These are phyloP conservation scores for Loxodonta africana DNA, from an alignment of 2,113 vertebrate species.

Conservation along the genomic window DNA sequence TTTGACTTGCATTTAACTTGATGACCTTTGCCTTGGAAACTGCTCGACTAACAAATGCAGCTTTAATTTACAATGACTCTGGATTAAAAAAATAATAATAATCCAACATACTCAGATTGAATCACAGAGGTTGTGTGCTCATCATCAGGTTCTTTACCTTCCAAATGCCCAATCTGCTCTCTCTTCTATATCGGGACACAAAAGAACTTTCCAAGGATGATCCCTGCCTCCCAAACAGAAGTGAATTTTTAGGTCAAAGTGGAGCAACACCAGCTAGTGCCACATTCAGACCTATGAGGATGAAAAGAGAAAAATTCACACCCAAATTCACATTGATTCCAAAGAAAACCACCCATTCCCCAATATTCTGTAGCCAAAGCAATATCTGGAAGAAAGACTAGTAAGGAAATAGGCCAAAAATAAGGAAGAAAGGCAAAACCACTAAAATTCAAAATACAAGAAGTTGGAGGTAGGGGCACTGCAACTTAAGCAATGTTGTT, in stretches of 20 bases:
- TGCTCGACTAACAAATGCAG: background rate
- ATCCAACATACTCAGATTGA: background rate
- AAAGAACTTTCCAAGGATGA: slow-evolving; percentile 32
- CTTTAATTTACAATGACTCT: slow-evolving; percentile 45
- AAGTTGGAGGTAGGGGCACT: background rate
- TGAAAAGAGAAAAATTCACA: slow-evolving; percentile 71
- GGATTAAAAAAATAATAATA: background rate
- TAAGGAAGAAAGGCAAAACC: slow-evolving; percentile 31
- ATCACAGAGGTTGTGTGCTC: background rate
- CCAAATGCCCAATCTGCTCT: slow-evolving; percentile 49
- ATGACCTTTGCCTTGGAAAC: slow-evolving; percentile 15
- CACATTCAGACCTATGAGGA: slow-evolving; percentile 71
- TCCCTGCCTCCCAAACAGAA: slow-evolving; percentile 45
- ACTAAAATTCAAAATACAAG: slow-evolving; percentile 38
- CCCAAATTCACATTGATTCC: background rate
- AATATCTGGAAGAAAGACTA: background rate
- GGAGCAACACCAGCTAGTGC: slow-evolving; percentile 61
- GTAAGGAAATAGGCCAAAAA: slow-evolving; percentile 21
- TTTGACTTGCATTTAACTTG: background rate
- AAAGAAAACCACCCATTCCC: slow-evolving; percentile 28
- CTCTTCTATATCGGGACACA: slow-evolving; percentile 75
- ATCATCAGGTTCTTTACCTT: slow-evolving; percentile 74
- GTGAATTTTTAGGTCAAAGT: slow-evolving; percentile 45
- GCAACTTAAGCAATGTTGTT: background rate
- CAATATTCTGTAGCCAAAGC: background rate